These are phyloP conservation scores for Myiopsitta monachus DNA, from an alignment of 2,113 vertebrate genomes.

Conservation along the genomic window DNA sequence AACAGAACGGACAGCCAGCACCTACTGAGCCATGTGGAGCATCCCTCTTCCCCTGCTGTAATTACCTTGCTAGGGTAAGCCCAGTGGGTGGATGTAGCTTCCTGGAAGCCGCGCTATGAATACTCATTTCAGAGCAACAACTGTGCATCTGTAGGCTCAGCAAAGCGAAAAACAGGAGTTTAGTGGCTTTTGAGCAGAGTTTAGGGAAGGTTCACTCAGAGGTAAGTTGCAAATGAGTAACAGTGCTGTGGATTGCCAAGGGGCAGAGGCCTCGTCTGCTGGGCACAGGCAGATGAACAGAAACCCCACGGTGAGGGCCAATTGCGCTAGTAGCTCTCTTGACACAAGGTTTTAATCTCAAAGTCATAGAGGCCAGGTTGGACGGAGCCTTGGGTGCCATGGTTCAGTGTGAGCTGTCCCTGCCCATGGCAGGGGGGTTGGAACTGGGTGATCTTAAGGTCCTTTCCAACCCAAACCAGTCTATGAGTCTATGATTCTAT, in stretches of 20 bases:
- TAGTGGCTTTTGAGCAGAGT: background rate
- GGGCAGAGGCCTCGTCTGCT: background rate
- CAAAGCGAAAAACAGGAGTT: background rate
- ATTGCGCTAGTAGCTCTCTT: background rate
- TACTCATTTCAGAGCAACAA: background rate
- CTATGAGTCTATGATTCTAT: background rate
- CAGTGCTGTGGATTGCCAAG: background rate
- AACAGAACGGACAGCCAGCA: background rate
- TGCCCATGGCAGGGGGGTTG: background rate
- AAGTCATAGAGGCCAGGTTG: background rate
- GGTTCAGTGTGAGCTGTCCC: background rate
- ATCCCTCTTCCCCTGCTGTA: background rate
- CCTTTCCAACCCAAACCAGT: background rate
- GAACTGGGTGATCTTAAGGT: background rate
- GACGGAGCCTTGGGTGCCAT: accelerated
- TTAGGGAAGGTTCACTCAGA: background rate
- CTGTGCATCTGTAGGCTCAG: background rate
- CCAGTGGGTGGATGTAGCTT: background rate
- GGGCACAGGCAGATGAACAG: background rate
- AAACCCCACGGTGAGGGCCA: background rate
- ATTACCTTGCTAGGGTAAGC: background rate
- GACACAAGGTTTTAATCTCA: background rate
- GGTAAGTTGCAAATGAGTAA: background rate
- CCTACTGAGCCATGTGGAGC: background rate
- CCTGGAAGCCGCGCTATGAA: background rate